Conservation (phyloP, 2,113 vertebrate genomes). For the Ictalurus furcatus region DNA sequence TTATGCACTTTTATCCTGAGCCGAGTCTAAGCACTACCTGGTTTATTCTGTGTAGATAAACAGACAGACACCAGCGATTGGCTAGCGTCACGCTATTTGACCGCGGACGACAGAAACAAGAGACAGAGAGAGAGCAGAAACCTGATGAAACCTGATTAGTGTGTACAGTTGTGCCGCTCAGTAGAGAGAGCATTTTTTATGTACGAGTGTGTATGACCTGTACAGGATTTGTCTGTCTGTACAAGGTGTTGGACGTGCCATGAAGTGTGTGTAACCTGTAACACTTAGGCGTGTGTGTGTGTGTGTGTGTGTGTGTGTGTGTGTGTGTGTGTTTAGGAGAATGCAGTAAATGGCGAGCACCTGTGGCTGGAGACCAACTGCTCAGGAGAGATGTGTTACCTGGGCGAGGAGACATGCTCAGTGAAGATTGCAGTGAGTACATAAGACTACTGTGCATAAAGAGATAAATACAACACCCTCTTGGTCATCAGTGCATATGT, state of each 20-base stretch:
- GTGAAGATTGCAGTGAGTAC: constrained; percentile 93
- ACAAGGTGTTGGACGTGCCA: neutral
- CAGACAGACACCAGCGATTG: neutral
- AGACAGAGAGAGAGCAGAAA: neutral
- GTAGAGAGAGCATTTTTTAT: neutral
- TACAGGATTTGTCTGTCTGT: neutral
- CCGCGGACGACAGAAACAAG: neutral
- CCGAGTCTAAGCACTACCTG: neutral
- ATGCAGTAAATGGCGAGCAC: constrained; percentile 93
- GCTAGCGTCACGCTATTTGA: neutral
- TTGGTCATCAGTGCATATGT: neutral
- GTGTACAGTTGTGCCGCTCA: neutral
- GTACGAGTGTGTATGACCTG: neutral
- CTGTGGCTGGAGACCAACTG: constrained; percentile 99
- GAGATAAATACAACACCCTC: neutral
- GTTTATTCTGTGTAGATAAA: neutral
- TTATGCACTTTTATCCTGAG: neutral
- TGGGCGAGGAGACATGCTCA: constrained; percentile 94
- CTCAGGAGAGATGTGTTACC: constrained; percentile 95
- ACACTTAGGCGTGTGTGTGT: constrained; percentile 14
- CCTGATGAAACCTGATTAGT: neutral
- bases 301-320: constrained; percentile 36
- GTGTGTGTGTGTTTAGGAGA: constrained; percentile 78
- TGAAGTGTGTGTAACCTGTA: neutral
- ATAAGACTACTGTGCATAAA: constrained; percentile 1